Evolutionary conservation across 2,797 vertebrate genomes (phyloP), one percentile per base, ranked within the genome.

Genomic region (Tapirus indicus): DNA sequence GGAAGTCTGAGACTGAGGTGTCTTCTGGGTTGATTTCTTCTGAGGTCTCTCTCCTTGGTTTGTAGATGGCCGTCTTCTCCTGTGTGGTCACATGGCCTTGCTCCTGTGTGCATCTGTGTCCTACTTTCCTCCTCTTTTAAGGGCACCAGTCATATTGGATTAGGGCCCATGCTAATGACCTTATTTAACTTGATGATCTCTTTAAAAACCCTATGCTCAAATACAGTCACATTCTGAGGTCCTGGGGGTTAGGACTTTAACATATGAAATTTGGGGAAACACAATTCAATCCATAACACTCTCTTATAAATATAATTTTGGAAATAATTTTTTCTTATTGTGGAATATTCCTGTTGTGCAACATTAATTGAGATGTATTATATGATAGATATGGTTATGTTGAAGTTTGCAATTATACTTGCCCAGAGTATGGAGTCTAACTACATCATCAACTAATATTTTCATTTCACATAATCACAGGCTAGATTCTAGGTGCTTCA

Each of bases 331-430:
- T 84, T 94, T 86, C 12, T 38, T 38, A 38, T 38, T 38, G 38
- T 38, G 38, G 38, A 38, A 38, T 38, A 38, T 38, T 38, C 38
- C 38, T 38, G 38, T 38, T 38, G 38, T 38, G 38, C 38, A 38
- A 38, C 38, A 69, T 52, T 64, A 38, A 58, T n/a, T 79, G 32
- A 62, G 27, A 69, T 29, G 13, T 60, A 41, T 35, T 78, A 9
- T 88, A 56, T 54, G 16, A 7, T n/a, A 90, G 11, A 56, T 75
- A 88, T 0, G 89, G 9, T 69, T 60, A 21, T 47, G 5, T 16
- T 92, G 25, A 78, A 89, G 47, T 94, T 94, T 82, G 49, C 69
- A 44, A 35, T 71, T 91, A 44, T 66, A 89, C 49, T 74, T 91
- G 29, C 72, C 35, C 35, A 49, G 32, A 72, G 27, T 62, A 47